Base-by-base conservation (phyloP, 2,888 invertebrate genomes). In the Limnephilus rhombicus region DNA sequence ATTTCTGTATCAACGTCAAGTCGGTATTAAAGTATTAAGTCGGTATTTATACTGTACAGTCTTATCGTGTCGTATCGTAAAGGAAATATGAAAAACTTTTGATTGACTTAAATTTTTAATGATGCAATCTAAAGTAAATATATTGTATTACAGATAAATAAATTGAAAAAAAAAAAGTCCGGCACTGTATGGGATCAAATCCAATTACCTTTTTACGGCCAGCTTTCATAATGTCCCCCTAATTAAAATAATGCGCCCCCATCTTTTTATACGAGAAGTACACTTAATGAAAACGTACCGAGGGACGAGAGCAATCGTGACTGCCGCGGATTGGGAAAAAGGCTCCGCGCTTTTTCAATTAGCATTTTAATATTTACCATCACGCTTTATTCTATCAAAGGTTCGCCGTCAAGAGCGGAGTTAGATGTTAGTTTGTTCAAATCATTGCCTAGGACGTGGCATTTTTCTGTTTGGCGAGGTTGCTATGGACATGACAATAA, bases 171-270 rank as follows among this genome's bases (percentile, higher is more conserved):
- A n/a, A n/a, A n/a, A n/a, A n/a, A n/a, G n/a, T 68, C 24, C 68
- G 9, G 68, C 24, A 68, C 68, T 68, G 68, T 24, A 1, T 68
- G 68, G 31, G 45, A n/a, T 53, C 49, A 45, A 53, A 83, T 41
- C 83, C 83, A 83, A 83, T 83, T 37, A 83, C 83, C 11, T 80
- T 80, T 80, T 80, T 89, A 89, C 37, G 15, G 41, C 49, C 85
- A 85, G 18, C 68, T 90, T 90, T 85, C 90, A 85, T 85, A 85
- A 90, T 53, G 80, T 80, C 53, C 41, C 18, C 85, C 83, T 91
- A 91, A 91, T 91, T 91, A 91, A 80, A 89, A 89, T 89, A 89
- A 91, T 91, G 91, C 68, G 68, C 91, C 80, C 80, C 89, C 91
- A 53, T 86, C 85, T 89, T 89, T 82, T 89, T 34, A 89, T 89